phyloP scores from a whole-genome alignment of 2,797 vertebrate genomes.

The Cetoscarus ocellatus region DNA sequence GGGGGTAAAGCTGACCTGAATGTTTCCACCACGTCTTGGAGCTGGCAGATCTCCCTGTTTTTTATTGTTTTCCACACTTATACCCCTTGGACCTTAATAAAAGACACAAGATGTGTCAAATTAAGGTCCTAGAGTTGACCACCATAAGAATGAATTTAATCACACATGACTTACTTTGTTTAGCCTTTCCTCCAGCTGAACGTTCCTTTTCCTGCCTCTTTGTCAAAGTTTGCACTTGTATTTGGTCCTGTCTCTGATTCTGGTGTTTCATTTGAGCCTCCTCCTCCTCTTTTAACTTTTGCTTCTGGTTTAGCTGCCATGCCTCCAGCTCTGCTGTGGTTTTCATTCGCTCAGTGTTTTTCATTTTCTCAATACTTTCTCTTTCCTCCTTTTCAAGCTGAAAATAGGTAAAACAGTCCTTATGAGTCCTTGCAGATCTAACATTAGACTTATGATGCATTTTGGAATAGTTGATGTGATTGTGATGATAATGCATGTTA shows the following conservation, averaged over 20 bases:
- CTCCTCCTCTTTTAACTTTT: constrained; percentile 68
- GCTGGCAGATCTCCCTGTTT: constrained; percentile 78
- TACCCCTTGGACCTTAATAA: constrained; percentile 26
- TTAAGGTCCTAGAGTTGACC: background rate
- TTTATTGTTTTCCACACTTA: constrained; percentile 47
- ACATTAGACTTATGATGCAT: background rate
- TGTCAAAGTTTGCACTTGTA: background rate
- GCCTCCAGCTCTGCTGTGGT: constrained; percentile 86
- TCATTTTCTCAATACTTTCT: constrained; percentile 87
- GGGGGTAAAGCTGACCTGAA: constrained; percentile 90
- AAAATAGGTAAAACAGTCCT: constrained; percentile 16
- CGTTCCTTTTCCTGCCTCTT: background rate
- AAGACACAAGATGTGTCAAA: background rate
- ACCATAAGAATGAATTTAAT: background rate
- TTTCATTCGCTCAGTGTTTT: constrained; percentile 86
- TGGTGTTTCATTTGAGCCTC: constrained; percentile 17
- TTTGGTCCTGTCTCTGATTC: constrained; percentile 38
- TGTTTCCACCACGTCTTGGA: constrained; percentile 85
- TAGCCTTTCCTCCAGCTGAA: constrained; percentile 5
- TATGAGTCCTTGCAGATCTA: background rate
- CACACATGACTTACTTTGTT: constrained; percentile 42
- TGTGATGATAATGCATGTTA: constrained; percentile 41
- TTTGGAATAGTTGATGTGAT: background rate
- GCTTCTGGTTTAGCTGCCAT: constrained; percentile 84
- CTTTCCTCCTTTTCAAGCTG: constrained; percentile 91